These are phyloP conservation scores for Ictalurus furcatus DNA, from an alignment of 2,113 vertebrate species.

Conservation along the genomic window DNA sequence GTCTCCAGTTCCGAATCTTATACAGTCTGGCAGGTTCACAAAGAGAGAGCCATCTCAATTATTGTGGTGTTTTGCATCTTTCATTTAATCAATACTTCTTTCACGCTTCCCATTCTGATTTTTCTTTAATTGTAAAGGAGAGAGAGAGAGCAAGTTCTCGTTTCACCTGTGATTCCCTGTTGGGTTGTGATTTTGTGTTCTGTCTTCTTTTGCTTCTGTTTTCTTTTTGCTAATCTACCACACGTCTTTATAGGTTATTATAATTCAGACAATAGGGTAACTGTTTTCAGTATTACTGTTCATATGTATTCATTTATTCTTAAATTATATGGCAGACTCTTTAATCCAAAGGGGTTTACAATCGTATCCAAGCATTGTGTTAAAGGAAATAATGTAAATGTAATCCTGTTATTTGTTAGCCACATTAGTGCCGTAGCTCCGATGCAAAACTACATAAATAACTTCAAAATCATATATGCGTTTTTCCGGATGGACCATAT, in stretches of 20 bases:
- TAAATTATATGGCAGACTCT: neutral
- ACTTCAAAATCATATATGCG: no score
- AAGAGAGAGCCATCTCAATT: conserved; percentile 24
- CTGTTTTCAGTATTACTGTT: neutral
- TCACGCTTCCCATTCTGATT: neutral
- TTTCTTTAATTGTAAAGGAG: neutral
- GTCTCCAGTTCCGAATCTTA: conserved; percentile 40
- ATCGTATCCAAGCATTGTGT: no score
- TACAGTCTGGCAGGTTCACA: conserved; percentile 44
- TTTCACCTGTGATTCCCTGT: neutral
- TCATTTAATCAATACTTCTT: neutral
- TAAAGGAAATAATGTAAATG: no score
- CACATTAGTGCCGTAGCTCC: no score
- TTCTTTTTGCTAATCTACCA: neutral
- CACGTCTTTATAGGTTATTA: neutral
- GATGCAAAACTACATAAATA: no score
- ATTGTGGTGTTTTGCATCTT: neutral
- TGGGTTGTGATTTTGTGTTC: neutral
- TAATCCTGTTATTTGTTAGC: no score
- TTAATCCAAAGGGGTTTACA: neutral
- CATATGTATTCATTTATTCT: neutral
- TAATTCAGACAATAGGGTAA: neutral
- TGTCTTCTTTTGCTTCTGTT: neutral
- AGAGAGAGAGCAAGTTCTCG: neutral
- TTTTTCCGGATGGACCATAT: no score